These are phyloP conservation scores for Ophion slaviceki DNA, from an alignment of 2,888 invertebrate genomes.

Conservation along the genomic window DNA sequence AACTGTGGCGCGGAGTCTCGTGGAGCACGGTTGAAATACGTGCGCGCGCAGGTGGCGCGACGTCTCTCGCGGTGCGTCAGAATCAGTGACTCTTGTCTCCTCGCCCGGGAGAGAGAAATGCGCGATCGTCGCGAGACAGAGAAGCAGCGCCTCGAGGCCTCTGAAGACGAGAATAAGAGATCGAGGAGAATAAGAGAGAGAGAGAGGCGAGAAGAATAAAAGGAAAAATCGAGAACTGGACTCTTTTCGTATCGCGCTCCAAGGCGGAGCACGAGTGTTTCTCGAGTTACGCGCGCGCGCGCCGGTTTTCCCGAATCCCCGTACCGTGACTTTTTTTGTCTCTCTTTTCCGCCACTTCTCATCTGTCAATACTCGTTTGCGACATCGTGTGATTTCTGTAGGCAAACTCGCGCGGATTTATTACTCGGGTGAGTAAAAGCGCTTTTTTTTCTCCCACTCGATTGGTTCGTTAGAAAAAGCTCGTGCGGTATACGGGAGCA, in stretches of 20 bases:
- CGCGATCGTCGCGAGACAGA: conserved; percentile 66
- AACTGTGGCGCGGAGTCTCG: conserved; percentile 46
- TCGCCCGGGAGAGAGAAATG: conserved; percentile 72
- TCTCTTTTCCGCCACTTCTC: neutral
- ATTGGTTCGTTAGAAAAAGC: neutral
- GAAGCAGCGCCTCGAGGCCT: conserved; percentile 23
- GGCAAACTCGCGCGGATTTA: neutral
- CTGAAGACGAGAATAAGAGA: conserved; percentile 43
- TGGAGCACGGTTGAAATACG: conserved; percentile 60
- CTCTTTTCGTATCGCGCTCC: neutral
- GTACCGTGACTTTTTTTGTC: neutral
- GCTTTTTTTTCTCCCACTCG: neutral
- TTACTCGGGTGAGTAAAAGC: neutral
- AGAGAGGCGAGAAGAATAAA: conserved; percentile 1
- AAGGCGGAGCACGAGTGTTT: neutral
- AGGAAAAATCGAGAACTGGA: neutral
- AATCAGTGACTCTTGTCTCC: conserved; percentile 76
- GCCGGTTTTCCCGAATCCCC: neutral
- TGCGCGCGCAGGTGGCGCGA: conserved; percentile 83
- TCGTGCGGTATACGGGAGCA: neutral
- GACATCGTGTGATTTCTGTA: neutral
- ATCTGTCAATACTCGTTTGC: neutral
- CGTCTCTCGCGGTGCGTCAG: conserved; percentile 79
- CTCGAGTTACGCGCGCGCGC: neutral
- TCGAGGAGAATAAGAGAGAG: conserved; percentile 22